These are phyloP conservation scores for Intoshia linei DNA, from an alignment of 1,140 invertebrate genomes.

Conservation along the genomic window DNA sequence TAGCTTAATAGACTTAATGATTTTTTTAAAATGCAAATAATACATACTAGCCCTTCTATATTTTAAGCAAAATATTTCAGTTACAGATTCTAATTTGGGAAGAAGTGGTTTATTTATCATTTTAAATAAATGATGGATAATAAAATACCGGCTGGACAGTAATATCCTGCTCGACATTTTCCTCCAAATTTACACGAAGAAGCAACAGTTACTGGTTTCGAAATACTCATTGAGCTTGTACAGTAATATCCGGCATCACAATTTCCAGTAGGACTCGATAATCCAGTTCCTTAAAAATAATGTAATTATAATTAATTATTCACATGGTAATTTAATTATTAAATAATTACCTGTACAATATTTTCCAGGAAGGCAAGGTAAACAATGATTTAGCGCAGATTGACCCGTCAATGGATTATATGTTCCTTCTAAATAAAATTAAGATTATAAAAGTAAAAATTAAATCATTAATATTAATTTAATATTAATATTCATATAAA, in stretches of 20 bases:
- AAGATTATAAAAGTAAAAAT: too few species aligned
- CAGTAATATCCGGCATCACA: constrained; percentile 14
- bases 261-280: constrained; percentile 9
- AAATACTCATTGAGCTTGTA: neutral
- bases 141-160: constrained; percentile 11
- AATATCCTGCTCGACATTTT: constrained; percentile 15
- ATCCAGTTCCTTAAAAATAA: too few species aligned
- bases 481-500: too few species aligned
- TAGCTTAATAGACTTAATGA: neutral
- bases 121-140: constrained; percentile 11
- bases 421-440: constrained; percentile 14
- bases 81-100: neutral
- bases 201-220: constrained; percentile 12
- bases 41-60: neutral
- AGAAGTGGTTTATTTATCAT: constrained; percentile 12
- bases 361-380: constrained; percentile 13
- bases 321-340: too few species aligned
- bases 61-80: neutral
- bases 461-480: too few species aligned
- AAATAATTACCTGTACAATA: too few species aligned
- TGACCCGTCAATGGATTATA: constrained; percentile 12
- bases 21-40: neutral
- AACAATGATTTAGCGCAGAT: constrained; percentile 10
- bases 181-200: constrained; percentile 12
- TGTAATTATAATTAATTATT: too few species aligned